These are phyloP conservation scores for Puntigrus tetrazona DNA, from an alignment of 2,113 vertebrate species.

Conservation along the genomic window DNA sequence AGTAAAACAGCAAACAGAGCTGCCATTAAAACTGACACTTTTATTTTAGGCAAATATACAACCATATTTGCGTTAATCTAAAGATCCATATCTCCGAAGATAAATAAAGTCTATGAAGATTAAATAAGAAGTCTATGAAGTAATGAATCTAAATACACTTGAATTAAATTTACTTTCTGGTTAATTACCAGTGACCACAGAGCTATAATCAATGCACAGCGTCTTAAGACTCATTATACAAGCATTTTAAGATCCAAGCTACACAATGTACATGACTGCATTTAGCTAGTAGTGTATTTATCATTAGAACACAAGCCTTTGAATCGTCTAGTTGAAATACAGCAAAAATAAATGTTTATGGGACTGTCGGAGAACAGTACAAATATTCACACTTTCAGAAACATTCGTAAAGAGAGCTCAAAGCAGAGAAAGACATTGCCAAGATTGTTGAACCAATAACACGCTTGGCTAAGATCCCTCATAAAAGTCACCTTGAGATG, in stretches of 20 bases:
- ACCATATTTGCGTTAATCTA: neutral
- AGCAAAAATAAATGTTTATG: neutral
- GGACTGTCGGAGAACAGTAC: neutral
- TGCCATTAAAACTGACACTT: neutral
- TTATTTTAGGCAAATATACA: neutral
- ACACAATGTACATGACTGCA: neutral
- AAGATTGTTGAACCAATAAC: slow-evolving; percentile 25
- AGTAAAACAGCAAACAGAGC: neutral
- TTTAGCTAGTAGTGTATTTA: neutral
- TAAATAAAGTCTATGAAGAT: neutral
- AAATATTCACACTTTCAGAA: neutral
- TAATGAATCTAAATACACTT: slow-evolving; percentile 1
- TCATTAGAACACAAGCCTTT: neutral
- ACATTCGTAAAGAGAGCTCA: neutral
- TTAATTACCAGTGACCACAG: slow-evolving; percentile 10
- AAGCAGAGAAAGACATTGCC: neutral
- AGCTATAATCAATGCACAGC: neutral
- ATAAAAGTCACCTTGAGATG: slow-evolving; percentile 23
- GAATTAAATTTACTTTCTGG: slow-evolving; percentile 1
- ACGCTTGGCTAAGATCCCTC: slow-evolving; percentile 19
- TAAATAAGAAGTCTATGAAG: neutral
- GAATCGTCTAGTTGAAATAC: neutral
- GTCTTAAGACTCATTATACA: neutral
- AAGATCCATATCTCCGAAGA: neutral
- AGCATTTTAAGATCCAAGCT: neutral